A percentile compares a stretch with the other conserved stretches of the same genome.
Conservation (phyloP, 2,113 vertebrate species). For the Ammodramus savannarum region DNA sequence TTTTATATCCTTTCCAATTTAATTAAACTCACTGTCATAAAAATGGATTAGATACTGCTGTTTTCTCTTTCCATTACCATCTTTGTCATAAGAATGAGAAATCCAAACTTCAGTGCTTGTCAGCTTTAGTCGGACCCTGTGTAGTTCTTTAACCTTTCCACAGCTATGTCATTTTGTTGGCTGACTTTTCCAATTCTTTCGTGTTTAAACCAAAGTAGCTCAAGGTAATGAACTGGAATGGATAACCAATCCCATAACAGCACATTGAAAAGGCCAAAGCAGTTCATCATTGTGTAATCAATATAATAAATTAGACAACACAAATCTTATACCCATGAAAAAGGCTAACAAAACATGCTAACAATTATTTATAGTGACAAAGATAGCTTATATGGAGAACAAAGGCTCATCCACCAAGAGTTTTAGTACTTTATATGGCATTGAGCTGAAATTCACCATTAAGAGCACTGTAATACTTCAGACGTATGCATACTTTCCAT, state of each 20-base stretch:
- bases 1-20: slow-evolving; percentile 42
- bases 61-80: slow-evolving; percentile 50
- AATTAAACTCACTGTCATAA: slow-evolving; percentile 46
- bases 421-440: neutral
- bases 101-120: slow-evolving; percentile 19
- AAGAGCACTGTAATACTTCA: neutral
- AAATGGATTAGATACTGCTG: slow-evolving; percentile 42
- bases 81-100: slow-evolving; percentile 45
- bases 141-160: slow-evolving; percentile 30
- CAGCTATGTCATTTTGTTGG: slow-evolving; percentile 30
- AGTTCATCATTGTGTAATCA: slow-evolving; percentile 41
- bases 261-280: slow-evolving; percentile 34
- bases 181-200: slow-evolving; percentile 16
- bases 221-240: slow-evolving; percentile 1
- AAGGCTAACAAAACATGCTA: slow-evolving; percentile 2
- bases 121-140: neutral
- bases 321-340: slow-evolving; percentile 7
- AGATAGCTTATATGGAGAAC: neutral
- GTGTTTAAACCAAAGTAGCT: neutral
- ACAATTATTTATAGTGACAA: neutral
- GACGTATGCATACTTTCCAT: neutral
- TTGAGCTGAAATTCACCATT: neutral
- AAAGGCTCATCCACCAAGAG: neutral
- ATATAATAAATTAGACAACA: slow-evolving; percentile 13
- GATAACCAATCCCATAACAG: slow-evolving; percentile 25